Evolutionary conservation across 1,140 invertebrate genomes (phyloP).

Genomic region (Drosophila obscura): DNA sequence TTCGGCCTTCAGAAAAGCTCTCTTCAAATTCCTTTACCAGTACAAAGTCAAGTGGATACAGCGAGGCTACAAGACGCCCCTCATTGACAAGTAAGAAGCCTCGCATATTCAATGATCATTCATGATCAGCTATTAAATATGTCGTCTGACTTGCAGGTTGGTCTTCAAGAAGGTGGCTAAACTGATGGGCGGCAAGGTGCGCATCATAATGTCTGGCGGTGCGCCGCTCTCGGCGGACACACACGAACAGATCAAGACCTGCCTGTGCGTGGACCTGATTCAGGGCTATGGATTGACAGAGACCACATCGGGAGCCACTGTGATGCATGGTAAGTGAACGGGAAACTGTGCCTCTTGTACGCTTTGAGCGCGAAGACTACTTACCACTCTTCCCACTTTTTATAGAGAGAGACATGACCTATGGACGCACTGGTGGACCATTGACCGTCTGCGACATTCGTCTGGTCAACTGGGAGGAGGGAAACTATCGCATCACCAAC

Average conservation of each 20-base stretch:
- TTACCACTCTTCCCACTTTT: not conserved
- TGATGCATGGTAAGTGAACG: constrained; percentile 90
- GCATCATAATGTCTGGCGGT: constrained; percentile 95
- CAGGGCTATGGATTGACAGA: constrained; percentile 99
- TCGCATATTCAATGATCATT: not conserved
- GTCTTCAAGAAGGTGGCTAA: constrained; percentile 91
- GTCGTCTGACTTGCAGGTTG: constrained; percentile 74
- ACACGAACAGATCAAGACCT: constrained; percentile 96
- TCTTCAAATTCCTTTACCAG: constrained; percentile 96
- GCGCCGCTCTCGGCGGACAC: constrained; percentile 98
- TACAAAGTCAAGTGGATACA: constrained; percentile 95
- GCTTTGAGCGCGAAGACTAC: not conserved
- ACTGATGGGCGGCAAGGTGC: constrained; percentile 93
- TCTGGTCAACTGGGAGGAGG: constrained; percentile 97
- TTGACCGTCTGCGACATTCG: constrained; percentile 93
- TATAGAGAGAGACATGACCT: constrained; percentile 76
- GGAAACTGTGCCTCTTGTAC: not conserved
- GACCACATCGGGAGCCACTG: constrained; percentile 96
- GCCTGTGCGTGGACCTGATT: constrained; percentile 94
- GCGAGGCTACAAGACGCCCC: constrained; percentile 92
- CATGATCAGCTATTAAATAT: not conserved
- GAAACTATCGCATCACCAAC: constrained; percentile 95
- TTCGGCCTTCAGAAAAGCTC: constrained; percentile 89
- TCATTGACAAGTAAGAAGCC: constrained; percentile 88
- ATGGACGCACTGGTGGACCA: constrained; percentile 95